Percentiles rank a stretch among this genome's conserved stretches.
Conservation (phyloP, 2,797 vertebrate genomes). For the Mastacembelus armatus region DNA sequence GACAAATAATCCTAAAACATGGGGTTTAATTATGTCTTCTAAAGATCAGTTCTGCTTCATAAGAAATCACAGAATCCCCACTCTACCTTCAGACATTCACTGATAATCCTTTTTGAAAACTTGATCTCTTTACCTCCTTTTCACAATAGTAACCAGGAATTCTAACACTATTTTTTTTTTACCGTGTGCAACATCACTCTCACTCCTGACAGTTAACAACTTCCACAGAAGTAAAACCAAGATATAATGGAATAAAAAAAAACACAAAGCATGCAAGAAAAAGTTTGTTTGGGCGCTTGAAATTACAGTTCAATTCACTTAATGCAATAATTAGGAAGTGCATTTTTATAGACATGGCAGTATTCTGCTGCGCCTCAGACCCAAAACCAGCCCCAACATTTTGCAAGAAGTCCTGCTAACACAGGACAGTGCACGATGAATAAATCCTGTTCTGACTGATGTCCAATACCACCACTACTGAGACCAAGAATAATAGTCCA, state of each 20-base stretch:
- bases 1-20: no score
- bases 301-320: not conserved
- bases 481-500: slow-evolving; percentile 25
- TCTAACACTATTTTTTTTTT: no score
- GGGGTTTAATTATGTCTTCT: no score
- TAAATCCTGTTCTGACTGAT: slow-evolving; percentile 30
- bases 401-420: not conserved
- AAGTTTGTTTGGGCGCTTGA: not conserved
- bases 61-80: no score
- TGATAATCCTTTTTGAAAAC: no score
- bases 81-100: no score
- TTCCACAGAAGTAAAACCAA: not conserved
- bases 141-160: no score
- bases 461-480: slow-evolving; percentile 29
- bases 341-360: not conserved
- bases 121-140: no score
- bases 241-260: not conserved
- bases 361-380: slow-evolving; percentile 4
- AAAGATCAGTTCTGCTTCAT: no score
- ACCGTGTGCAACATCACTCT: not conserved
- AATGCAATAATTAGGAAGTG: not conserved
- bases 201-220: not conserved
- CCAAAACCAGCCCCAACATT: not conserved
- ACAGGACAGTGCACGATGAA: slow-evolving; percentile 16
- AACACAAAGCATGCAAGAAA: not conserved